Evolutionary conservation across 2,113 vertebrate genomes (phyloP).

Genomic region (Junco hyemalis): DNA sequence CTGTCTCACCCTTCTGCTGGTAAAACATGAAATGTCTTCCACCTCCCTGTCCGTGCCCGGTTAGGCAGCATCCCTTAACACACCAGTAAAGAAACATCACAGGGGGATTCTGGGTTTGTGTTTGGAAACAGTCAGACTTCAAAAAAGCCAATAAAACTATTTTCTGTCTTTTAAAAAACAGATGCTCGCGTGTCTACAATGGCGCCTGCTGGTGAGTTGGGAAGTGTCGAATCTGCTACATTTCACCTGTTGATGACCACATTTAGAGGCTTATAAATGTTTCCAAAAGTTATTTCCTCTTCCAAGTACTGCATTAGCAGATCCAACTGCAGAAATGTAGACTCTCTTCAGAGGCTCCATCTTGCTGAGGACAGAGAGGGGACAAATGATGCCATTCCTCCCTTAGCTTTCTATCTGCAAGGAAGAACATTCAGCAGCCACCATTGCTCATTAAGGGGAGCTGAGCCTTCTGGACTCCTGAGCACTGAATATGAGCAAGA

Average conservation of each 20-base stretch:
- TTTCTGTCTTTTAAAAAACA: neutral
- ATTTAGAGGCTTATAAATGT: neutral
- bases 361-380: neutral
- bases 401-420: neutral
- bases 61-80: neutral
- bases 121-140: neutral
- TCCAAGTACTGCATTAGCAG: neutral
- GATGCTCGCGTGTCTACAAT: neutral
- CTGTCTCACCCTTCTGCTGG: neutral
- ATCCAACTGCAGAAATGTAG: neutral
- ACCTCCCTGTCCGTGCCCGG: rapidly evolving
- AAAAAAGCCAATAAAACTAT: neutral
- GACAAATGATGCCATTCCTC: neutral
- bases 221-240: neutral
- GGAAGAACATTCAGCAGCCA: neutral
- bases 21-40: rapidly evolving
- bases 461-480: neutral
- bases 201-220: neutral
- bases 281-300: neutral
- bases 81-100: neutral
- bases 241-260: neutral
- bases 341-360: neutral
- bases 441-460: neutral
- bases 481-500: neutral
- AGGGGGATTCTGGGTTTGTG: neutral